Conservation (phyloP, 2,888 invertebrate genomes). For the Linnaemya tessellans region DNA sequence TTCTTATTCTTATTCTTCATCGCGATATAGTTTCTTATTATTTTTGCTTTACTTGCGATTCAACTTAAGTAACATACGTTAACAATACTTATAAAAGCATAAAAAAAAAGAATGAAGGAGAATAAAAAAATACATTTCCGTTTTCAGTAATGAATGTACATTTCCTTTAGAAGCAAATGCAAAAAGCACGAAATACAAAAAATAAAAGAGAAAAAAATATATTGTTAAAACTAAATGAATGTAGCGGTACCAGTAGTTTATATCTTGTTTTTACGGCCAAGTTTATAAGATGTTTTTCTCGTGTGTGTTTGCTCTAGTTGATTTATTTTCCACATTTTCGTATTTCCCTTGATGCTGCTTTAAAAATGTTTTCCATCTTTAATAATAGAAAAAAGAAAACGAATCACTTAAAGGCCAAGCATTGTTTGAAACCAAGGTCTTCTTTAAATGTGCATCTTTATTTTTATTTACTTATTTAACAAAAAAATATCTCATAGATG, state of each 20-base stretch:
- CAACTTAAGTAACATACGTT: constrained; percentile 56
- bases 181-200: constrained; percentile 7
- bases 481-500: constrained; percentile 41
- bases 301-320: constrained; percentile 18
- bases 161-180: constrained; percentile 60
- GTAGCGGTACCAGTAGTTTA: constrained; percentile 23
- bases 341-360: constrained; percentile 30
- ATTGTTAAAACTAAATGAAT: constrained; percentile 37
- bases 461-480: background rate
- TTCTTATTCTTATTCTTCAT: constrained; percentile 7
- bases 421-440: constrained; percentile 61
- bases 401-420: constrained; percentile 33
- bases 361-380: constrained; percentile 52
- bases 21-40: background rate
- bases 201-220: background rate
- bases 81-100: constrained; percentile 23
- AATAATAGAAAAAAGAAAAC: constrained; percentile 1
- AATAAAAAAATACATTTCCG: constrained; percentile 64
- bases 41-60: constrained; percentile 13
- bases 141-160: constrained; percentile 68
- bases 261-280: constrained; percentile 64
- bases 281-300: constrained; percentile 58
- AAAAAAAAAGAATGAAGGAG: constrained; percentile 14
- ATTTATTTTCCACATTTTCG: background rate
- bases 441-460: constrained; percentile 9